Evolutionary conservation across 2,113 vertebrate genomes (phyloP).

Genomic region (Cinclus mexicanus): DNA sequence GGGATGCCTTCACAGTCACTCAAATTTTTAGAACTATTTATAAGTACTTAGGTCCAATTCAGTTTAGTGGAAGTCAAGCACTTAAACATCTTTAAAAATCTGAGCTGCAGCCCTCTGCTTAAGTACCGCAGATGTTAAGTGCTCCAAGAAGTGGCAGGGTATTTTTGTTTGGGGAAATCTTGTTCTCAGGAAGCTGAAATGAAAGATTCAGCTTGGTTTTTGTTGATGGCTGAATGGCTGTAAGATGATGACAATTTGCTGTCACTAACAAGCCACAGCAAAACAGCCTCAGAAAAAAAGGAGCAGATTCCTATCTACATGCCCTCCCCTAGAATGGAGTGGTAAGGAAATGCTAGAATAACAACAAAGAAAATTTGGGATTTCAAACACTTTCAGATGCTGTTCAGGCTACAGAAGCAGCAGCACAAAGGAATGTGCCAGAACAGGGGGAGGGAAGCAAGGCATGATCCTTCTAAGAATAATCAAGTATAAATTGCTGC

Average conservation of each 20-base stretch:
- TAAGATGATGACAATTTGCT: constrained; percentile 25
- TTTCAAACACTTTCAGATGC: neutral
- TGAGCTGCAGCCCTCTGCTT: neutral
- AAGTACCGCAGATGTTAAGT: neutral
- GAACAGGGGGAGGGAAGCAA: constrained; percentile 15
- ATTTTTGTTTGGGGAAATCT: constrained; percentile 1
- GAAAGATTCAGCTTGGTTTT: neutral
- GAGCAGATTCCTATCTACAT: neutral
- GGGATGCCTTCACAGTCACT: neutral
- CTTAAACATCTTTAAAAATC: neutral
- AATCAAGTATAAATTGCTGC: constrained; percentile 46
- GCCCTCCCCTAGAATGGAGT: neutral
- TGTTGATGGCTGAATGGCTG: constrained; percentile 26
- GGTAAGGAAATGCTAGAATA: neutral
- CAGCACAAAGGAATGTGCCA: constrained; percentile 23
- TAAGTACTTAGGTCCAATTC: neutral
- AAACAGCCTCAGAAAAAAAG: neutral
- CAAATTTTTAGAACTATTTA: constrained; percentile 2
- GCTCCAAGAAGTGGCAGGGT: neutral
- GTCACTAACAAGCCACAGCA: neutral
- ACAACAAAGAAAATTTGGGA: constrained; percentile 7
- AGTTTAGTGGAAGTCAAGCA: constrained; percentile 4
- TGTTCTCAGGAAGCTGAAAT: neutral
- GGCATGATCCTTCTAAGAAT: constrained; percentile 24
- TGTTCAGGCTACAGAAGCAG: neutral